Conservation (phyloP, 2,797 vertebrate species). For the Fistularia commersonii region DNA sequence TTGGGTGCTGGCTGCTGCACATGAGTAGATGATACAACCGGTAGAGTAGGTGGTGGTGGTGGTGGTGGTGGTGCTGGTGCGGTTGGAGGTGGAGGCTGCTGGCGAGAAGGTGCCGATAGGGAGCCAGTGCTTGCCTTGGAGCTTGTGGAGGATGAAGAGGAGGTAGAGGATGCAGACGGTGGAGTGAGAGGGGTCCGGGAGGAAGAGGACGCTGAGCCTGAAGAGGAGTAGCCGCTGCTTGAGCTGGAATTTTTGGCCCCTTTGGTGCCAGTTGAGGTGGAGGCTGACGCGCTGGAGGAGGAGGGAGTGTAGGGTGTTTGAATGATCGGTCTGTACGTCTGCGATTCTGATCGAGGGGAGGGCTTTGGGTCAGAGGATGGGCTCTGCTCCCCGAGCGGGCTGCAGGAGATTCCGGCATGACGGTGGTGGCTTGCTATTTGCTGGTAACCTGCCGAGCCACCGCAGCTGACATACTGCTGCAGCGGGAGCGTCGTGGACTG, state of each 20-base stretch:
- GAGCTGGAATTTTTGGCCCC: constrained; percentile 66
- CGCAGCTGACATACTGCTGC: constrained; percentile 87
- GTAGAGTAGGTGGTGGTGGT: constrained; percentile 64
- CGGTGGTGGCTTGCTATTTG: constrained; percentile 76
- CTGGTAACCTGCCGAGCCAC: constrained; percentile 77
- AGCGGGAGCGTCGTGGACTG: constrained; percentile 79
- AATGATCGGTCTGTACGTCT: constrained; percentile 83
- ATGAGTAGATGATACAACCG: constrained; percentile 58
- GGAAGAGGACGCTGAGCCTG: constrained; percentile 63
- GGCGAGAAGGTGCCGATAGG: constrained; percentile 69
- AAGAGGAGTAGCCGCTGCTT: constrained; percentile 81
- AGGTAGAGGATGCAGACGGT: constrained; percentile 71
- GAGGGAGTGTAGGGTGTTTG: constrained; percentile 77
- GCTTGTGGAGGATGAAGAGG: constrained; percentile 73
- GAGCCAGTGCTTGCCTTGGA: constrained; percentile 59
- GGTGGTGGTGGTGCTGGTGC: constrained; percentile 74
- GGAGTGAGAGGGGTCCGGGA: constrained; percentile 74
- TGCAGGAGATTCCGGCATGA: constrained; percentile 81
- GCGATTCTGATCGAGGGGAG: constrained; percentile 65
- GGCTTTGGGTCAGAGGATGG: constrained; percentile 74
- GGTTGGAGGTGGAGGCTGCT: constrained; percentile 69
- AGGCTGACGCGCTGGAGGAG: constrained; percentile 55
- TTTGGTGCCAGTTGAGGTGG: constrained; percentile 59
- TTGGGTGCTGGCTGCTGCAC: constrained; percentile 67
- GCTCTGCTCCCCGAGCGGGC: constrained; percentile 84